These are phyloP conservation scores for Trachymyrmex septentrionalis DNA, from an alignment of 1,140 invertebrate genomes.

Conservation along the genomic window DNA sequence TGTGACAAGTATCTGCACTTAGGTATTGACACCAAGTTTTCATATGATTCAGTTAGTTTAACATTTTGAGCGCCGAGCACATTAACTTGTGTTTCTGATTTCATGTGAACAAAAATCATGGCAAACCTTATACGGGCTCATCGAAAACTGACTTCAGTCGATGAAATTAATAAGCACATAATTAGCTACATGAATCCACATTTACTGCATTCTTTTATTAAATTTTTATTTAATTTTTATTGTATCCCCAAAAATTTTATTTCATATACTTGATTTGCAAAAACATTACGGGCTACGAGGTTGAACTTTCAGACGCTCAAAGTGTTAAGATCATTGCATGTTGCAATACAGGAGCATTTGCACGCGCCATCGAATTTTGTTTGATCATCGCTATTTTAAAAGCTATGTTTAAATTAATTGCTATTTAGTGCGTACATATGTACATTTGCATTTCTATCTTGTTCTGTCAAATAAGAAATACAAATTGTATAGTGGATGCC, in stretches of 20 bases:
- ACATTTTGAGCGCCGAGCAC: slow-evolving; percentile 31
- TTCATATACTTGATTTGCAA: background rate
- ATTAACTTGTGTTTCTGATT: background rate
- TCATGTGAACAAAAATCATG: background rate
- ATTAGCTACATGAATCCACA: background rate
- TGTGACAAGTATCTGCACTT: slow-evolving; percentile 88
- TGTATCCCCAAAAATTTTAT: background rate
- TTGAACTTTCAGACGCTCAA: slow-evolving; percentile 23
- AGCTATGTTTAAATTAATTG: slow-evolving; percentile 33
- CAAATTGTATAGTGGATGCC: background rate
- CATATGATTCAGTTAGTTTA: slow-evolving; percentile 72
- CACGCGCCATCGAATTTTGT: slow-evolving; percentile 57
- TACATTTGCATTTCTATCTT: slow-evolving; percentile 38
- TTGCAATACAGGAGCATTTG: slow-evolving; percentile 53
- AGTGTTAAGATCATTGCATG: slow-evolving; percentile 65
- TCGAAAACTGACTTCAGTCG: background rate
- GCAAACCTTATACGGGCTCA: background rate
- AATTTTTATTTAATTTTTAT: background rate
- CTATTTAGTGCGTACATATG: slow-evolving; percentile 27
- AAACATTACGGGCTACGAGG: background rate
- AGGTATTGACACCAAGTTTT: slow-evolving; percentile 85
- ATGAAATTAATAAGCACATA: background rate
- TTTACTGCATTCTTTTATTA: background rate
- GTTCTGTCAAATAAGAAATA: slow-evolving; percentile 21
- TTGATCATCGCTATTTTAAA: slow-evolving; percentile 30